Evolutionary conservation across 1,140 invertebrate species (phyloP).

Genomic region (Parapsyche elsis): DNA sequence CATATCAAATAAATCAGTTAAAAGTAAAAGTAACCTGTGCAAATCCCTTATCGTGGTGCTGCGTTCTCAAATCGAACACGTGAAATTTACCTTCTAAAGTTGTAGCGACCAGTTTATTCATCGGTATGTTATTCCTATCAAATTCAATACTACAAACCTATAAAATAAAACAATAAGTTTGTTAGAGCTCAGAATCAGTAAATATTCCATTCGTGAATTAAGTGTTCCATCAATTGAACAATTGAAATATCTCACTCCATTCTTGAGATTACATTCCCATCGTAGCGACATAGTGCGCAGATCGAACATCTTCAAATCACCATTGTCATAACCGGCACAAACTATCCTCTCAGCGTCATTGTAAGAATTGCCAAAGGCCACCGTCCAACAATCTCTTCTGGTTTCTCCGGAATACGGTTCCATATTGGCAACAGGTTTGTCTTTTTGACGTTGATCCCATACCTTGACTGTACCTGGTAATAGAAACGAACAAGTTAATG

Average conservation of each 20-base stretch:
- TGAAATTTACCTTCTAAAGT: conserved; percentile 94
- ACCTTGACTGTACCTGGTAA: conserved; percentile 86
- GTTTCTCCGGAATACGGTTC: conserved; percentile 71
- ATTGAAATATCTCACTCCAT: conserved; percentile 75
- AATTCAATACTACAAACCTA: conserved; percentile 91
- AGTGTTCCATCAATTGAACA: conserved; percentile 41
- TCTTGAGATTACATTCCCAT: conserved; percentile 94
- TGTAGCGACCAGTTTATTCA: conserved; percentile 95
- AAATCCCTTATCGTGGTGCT: conserved; percentile 90
- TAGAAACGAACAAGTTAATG: neutral
- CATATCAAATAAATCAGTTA: no score
- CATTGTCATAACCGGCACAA: conserved; percentile 95
- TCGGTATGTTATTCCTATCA: conserved; percentile 92
- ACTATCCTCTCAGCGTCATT: conserved; percentile 87
- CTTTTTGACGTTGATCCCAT: conserved; percentile 93
- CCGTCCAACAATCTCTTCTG: conserved; percentile 86
- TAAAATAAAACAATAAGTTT: conserved; percentile 56
- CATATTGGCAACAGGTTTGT: conserved; percentile 89
- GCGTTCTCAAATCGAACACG: conserved; percentile 89
- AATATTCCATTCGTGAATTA: conserved; percentile 36
- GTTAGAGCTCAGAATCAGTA: conserved; percentile 54
- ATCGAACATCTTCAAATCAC: conserved; percentile 96
- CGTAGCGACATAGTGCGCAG: conserved; percentile 83
- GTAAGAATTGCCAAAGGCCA: conserved; percentile 89
- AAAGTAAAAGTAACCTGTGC: conserved; percentile 65